phyloP scores from a whole-genome alignment of 2,888 invertebrate species.

The Habroteleia sp. region DNA sequence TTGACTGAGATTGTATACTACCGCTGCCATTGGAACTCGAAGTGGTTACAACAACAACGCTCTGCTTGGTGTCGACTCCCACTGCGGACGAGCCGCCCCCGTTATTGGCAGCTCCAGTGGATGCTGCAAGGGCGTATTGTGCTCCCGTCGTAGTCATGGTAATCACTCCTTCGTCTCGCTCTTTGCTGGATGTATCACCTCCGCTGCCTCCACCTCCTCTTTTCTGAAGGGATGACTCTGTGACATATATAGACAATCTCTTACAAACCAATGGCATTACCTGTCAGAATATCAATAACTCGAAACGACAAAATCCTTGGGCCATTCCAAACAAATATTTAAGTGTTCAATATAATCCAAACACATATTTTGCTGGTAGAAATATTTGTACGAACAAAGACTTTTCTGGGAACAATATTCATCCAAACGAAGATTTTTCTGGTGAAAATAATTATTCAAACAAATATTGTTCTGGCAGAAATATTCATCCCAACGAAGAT shows the following conservation, averaged over 20 bases:
- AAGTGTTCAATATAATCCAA: no score
- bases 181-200: slow-evolving; percentile 73
- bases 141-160: slow-evolving; percentile 81
- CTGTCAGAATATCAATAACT: slow-evolving; percentile 74
- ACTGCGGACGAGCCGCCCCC: slow-evolving; percentile 75
- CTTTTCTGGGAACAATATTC: no score
- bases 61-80: slow-evolving; percentile 78
- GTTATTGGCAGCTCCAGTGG: slow-evolving; percentile 77
- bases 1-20: slow-evolving; percentile 76
- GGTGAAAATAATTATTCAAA: no score
- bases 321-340: no score
- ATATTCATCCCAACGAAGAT: no score
- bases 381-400: no score
- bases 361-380: no score
- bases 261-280: slow-evolving; percentile 38
- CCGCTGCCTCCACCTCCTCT: slow-evolving; percentile 72
- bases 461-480: no score
- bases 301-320: no score
- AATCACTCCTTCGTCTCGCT: slow-evolving; percentile 78
- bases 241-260: slow-evolving; percentile 64
- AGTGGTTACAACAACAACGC: slow-evolving; percentile 78
- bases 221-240: slow-evolving; percentile 76
- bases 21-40: slow-evolving; percentile 76
- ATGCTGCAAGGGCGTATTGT: slow-evolving; percentile 80
- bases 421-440: no score